Base-by-base conservation (phyloP, 2,113 vertebrate genomes). In the Gymnorhina tibicen region DNA sequence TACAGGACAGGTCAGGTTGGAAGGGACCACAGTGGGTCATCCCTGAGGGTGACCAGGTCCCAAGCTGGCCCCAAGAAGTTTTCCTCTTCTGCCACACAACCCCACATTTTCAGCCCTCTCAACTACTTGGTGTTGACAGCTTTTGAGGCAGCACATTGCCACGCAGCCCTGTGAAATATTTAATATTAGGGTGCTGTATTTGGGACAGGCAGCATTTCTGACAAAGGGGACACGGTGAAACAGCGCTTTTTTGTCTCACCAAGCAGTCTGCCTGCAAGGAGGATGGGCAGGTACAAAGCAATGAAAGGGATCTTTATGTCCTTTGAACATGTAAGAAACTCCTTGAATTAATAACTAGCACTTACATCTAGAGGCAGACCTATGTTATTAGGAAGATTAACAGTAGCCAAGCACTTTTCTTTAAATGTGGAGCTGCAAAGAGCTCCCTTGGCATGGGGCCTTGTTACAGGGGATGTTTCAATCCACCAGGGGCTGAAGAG, bases 361-460 rank as follows among this genome's bases (percentile, higher is more conserved):
- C 77, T 84, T 72, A 72, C 9, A 70, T 30, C 52, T 32, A 78
- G 91, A 77, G 50, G 44, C 33, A 87, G 77, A 74, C 41, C 17
- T 13, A 10, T 13, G 33, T 67, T 63, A 86, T 64, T 91, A 91
- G 67, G 46, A 58, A 44, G 66, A 91, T 87, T 85, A 93, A 69
- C 33, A 80, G 75, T 58, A 83, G 72, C 59, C 72, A 88, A 79
- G 80, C 19, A 39, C 70, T 86, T 50, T 41, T 69, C 46, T 35
- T 50, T 59, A 64, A 82, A 58, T 7, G 10, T 33, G n/a, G n/a
- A 73, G n/a, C 28, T 80, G 83, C 72, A 92, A 82, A 91, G 46
- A 9, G 8, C 32, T 91, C n/a, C 39, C 7, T 5, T 70, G 60
- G 52, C 74, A 64, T 0, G 0, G 0, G 44, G 17, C 27, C 28